phyloP scores from a whole-genome alignment of 2,797 vertebrate genomes.

The Ctenosaura bakeri region DNA sequence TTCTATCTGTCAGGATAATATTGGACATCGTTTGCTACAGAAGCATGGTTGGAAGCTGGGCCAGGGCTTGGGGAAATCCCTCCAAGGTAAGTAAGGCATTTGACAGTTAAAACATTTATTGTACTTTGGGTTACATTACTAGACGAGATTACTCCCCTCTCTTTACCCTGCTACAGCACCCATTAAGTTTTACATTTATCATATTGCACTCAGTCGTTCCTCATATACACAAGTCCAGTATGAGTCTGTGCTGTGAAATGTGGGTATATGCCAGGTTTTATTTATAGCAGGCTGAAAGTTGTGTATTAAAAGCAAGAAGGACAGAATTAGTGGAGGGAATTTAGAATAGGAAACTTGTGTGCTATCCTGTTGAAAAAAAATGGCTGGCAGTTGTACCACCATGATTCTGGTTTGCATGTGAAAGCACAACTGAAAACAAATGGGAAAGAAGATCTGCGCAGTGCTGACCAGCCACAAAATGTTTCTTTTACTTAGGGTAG shows the following conservation, averaged over 20 bases:
- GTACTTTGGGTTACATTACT: conserved; percentile 59
- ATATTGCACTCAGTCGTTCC: conserved; percentile 47
- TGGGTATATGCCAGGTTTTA: neutral
- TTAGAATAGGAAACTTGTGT: conserved; percentile 43
- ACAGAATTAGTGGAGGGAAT: conserved; percentile 1
- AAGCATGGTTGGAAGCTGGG: conserved; percentile 99
- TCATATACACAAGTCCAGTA: conserved; percentile 21
- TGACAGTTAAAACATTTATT: conserved; percentile 54
- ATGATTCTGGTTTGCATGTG: conserved; percentile 11
- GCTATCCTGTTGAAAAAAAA: neutral
- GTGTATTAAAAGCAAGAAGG: neutral
- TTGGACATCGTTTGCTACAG: conserved; percentile 98
- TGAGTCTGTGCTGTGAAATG: conserved; percentile 26
- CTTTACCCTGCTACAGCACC: conserved; percentile 50
- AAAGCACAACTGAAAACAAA: neutral
- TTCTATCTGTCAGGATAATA: conserved; percentile 99
- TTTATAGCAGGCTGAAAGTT: conserved; percentile 13
- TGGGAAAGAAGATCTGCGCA: neutral
- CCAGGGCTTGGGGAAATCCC: conserved; percentile 97
- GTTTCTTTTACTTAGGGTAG: neutral
- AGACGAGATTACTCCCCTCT: conserved; percentile 69
- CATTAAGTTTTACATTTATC: conserved; percentile 60
- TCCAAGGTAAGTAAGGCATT: conserved; percentile 93
- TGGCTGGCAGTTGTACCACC: neutral
- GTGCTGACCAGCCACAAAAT: neutral